Conservation (phyloP, 2,797 vertebrate genomes). For the Antrozous pallidus region DNA sequence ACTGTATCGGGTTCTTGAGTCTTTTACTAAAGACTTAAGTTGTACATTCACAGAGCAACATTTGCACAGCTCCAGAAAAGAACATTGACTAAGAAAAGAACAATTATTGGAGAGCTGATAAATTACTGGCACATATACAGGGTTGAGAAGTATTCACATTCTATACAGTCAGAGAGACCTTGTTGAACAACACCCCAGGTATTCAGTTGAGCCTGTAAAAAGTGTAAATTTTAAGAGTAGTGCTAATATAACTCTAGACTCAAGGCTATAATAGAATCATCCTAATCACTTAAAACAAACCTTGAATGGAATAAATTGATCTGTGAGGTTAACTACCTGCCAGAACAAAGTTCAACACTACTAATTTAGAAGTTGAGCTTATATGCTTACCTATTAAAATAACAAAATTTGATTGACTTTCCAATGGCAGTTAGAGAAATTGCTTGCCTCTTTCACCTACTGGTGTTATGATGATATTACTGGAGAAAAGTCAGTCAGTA, state of each 20-base stretch:
- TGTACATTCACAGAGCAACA: neutral
- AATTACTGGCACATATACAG: neutral
- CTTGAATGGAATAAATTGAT: neutral
- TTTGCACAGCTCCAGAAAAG: neutral
- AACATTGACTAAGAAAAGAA: neutral
- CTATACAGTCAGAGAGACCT: neutral
- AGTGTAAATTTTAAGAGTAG: neutral
- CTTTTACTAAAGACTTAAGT: neutral
- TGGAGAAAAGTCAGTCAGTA: neutral
- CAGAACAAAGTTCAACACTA: neutral
- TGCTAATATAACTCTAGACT: neutral
- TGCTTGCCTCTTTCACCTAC: no score
- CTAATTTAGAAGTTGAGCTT: no score
- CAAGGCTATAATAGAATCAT: neutral
- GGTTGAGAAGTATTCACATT: neutral
- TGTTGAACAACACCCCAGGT: neutral
- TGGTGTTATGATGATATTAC: no score
- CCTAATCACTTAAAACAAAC: neutral
- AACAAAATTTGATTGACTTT: neutral
- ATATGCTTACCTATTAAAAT: neutral
- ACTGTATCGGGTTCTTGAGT: neutral
- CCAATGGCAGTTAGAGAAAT: no score
- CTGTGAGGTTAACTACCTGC: neutral
- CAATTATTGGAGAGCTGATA: neutral
- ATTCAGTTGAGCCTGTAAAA: neutral